A percentile compares a stretch with the other conserved stretches of the same genome.
These are phyloP conservation scores for Poeciliopsis retropinna DNA, from an alignment of 2,113 vertebrate genomes.

Conservation along the genomic window DNA sequence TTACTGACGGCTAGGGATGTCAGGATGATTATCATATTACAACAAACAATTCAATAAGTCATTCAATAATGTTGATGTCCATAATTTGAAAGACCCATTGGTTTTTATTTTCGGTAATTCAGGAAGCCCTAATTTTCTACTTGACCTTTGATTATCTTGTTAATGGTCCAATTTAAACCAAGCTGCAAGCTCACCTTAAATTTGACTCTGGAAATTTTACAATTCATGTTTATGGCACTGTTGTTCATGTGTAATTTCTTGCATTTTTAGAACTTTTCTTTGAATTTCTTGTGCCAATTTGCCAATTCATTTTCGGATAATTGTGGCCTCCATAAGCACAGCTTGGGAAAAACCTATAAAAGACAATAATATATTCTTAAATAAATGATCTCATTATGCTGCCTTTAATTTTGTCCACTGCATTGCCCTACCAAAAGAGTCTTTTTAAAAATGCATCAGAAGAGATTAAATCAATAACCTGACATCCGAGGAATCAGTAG, in stretches of 20 bases:
- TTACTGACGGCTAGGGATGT: not conserved
- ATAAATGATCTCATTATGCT: constrained; percentile 3
- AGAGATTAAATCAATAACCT: constrained; percentile 39
- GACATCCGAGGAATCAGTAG: constrained; percentile 25
- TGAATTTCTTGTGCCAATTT: not conserved
- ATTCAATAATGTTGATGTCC: too few species aligned
- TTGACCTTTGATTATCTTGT: too few species aligned
- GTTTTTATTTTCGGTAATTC: too few species aligned
- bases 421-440: constrained; percentile 29
- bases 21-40: not conserved
- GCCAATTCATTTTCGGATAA: not conserved
- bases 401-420: constrained; percentile 1
- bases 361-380: not conserved
- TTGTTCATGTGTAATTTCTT: not conserved
- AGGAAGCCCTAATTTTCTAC: too few species aligned
- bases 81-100: too few species aligned
- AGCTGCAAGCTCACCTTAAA: too few species aligned
- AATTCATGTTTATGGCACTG: not conserved
- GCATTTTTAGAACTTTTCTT: not conserved
- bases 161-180: too few species aligned
- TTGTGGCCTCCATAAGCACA: too few species aligned
- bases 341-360: not conserved
- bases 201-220: not conserved
- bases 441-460: constrained; percentile 34
- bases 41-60: not conserved